phyloP scores from a whole-genome alignment of 2,797 vertebrate species.

The Lacerta agilis region DNA sequence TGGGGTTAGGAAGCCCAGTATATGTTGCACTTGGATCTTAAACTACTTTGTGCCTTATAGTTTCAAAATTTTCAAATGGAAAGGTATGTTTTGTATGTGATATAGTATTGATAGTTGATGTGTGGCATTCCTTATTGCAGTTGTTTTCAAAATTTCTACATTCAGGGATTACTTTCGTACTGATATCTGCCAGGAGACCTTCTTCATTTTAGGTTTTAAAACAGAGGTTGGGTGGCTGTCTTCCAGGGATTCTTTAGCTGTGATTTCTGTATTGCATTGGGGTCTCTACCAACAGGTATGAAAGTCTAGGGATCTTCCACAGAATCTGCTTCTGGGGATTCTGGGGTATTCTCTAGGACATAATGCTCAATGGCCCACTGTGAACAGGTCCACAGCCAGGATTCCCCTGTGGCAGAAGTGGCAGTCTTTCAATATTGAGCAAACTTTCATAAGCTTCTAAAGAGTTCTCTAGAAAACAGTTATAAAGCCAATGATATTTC shows the following conservation, averaged over 20 bases:
- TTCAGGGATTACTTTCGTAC: background rate
- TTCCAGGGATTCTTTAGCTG: too few species aligned
- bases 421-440: background rate
- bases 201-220: background rate
- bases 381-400: background rate
- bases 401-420: background rate
- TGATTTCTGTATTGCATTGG: too few species aligned
- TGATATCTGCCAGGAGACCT: background rate
- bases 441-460: background rate
- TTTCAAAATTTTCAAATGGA: background rate
- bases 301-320: too few species aligned
- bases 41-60: background rate
- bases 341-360: background rate
- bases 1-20: background rate
- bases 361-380: background rate
- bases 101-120: background rate
- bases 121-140: background rate
- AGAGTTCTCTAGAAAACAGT: background rate
- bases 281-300: too few species aligned
- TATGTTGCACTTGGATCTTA: background rate
- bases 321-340: background rate
- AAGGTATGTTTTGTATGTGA: background rate
- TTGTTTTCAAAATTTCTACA: background rate
- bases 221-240: background rate
- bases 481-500: background rate